Evolutionary conservation across 2,888 invertebrate species (phyloP).

Genomic region (Schizotus pectinicornis): DNA sequence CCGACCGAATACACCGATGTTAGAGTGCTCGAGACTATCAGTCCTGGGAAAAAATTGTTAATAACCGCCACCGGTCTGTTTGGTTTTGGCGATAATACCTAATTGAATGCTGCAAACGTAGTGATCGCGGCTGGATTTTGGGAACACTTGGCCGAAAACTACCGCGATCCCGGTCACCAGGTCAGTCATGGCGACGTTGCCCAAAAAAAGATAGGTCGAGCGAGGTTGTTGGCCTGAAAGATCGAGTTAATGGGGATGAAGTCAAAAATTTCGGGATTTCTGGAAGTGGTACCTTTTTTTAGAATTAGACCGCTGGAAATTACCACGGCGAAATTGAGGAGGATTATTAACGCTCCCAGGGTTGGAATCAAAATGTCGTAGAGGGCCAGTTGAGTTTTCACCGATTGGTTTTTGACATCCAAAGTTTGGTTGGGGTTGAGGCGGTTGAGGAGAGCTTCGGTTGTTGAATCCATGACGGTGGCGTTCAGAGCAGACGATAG

Average conservation of each 20-base stretch:
- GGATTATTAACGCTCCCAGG: constrained; percentile 63
- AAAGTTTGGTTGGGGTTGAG: constrained; percentile 23
- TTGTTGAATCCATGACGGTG: not conserved
- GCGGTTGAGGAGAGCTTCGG: not conserved
- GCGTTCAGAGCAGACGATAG: too few relatives aligned
- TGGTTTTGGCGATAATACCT: constrained; percentile 45
- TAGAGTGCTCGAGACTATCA: constrained; percentile 68
- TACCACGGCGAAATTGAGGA: constrained; percentile 68
- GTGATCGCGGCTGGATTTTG: constrained; percentile 53
- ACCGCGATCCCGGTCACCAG: constrained; percentile 68
- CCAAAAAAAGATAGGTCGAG: constrained; percentile 69
- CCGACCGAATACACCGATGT: constrained; percentile 70
- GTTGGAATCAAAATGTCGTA: constrained; percentile 65
- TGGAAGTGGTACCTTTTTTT: constrained; percentile 68
- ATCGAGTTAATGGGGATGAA: constrained; percentile 8
- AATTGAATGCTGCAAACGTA: constrained; percentile 56
- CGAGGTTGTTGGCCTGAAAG: constrained; percentile 66
- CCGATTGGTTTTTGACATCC: constrained; percentile 22
- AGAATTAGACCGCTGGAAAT: constrained; percentile 70
- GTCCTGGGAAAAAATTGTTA: constrained; percentile 56
- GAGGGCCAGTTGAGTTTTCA: constrained; percentile 56
- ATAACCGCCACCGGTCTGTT: constrained; percentile 12
- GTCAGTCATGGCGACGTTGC: constrained; percentile 71
- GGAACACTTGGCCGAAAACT: constrained; percentile 62
- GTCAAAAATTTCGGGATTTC: constrained; percentile 14